These are phyloP conservation scores for Pararge aegeria DNA, from an alignment of 1,140 invertebrate species.

Conservation along the genomic window DNA sequence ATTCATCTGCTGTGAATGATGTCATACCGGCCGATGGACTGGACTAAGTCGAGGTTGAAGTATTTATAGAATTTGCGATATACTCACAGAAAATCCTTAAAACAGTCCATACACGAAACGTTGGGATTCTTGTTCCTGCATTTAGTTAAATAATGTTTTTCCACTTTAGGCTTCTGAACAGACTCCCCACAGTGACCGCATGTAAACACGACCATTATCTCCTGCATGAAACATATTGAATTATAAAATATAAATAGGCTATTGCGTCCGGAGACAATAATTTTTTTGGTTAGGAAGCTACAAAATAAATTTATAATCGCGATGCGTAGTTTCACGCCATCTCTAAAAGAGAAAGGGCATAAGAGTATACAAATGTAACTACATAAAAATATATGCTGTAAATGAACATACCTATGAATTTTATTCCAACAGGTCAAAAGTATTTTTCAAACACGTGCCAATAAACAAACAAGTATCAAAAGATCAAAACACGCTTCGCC, in stretches of 20 bases:
- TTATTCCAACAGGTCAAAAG: not conserved
- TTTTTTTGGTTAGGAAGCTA: not conserved
- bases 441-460: not conserved
- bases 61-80: too few relatives aligned
- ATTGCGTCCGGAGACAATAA: not conserved
- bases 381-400: not conserved
- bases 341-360: not conserved
- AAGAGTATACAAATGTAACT: not conserved
- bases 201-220: conserved; percentile 93
- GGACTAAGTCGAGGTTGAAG: too few relatives aligned
- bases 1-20: too few relatives aligned
- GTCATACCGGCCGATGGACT: too few relatives aligned
- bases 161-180: conserved; percentile 94
- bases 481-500: not conserved
- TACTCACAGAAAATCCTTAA: conserved; percentile 91
- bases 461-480: not conserved
- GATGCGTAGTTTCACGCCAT: not conserved
- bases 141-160: conserved; percentile 91
- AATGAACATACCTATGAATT: not conserved
- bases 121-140: conserved; percentile 81
- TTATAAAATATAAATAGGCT: not conserved
- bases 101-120: conserved; percentile 94
- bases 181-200: conserved; percentile 94
- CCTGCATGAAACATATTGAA: not conserved
- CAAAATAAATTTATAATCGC: not conserved